Evolutionary conservation across 2,797 vertebrate genomes (phyloP), one percentile per base, ranked within the genome.

Genomic region (Chelmon rostratus): DNA sequence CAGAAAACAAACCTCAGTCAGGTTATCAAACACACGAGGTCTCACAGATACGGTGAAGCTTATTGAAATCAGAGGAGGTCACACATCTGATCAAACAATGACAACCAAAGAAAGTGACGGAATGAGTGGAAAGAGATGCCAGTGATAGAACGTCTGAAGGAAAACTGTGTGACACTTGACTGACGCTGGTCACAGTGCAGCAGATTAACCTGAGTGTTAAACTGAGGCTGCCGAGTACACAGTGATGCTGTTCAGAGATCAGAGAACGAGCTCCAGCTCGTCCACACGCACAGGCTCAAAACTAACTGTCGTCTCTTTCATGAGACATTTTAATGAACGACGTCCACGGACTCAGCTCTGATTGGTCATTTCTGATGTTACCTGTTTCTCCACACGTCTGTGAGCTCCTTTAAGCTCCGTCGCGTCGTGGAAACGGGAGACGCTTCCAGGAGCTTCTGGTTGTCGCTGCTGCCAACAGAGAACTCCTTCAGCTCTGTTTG

Each of bases 141-240:
- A 37, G 84, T 44, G 81, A 75, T 13, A 18, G 72, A 49, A 13
- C 28, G 50, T 53, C 40, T 64, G n/a, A 25, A 71, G 40, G 54
- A 73, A 65, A 35, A 38, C 38, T n/a, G 21, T 3, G 73, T 33
- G 73, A 78, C 67, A 25, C 23, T 37, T 0, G 25, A 13, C 67
- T 2, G 58, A 57, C 0, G 1, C 38, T 3, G 76, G 71, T 75
- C 58, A 0, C 1, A 40, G 19, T 2, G 62, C 84, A 82, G 81
- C 83, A 37, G 76, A 19, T 86, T 38, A 76, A 65, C 67, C 83
- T 77, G 83, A 87, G 73, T 38, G 66, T 44, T 62, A 31, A 57
- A 46, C 54, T 59, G 53, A 58, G 42, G 66, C 52, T 16, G 44
- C 7, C 3, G 15, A n/a, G 61, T 21, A 66, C 79, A 71, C 72